Percentiles rank a stretch among this genome's conserved stretches.
These are phyloP conservation scores for Polietes domitor DNA, from an alignment of 2,888 invertebrate species.

Conservation along the genomic window DNA sequence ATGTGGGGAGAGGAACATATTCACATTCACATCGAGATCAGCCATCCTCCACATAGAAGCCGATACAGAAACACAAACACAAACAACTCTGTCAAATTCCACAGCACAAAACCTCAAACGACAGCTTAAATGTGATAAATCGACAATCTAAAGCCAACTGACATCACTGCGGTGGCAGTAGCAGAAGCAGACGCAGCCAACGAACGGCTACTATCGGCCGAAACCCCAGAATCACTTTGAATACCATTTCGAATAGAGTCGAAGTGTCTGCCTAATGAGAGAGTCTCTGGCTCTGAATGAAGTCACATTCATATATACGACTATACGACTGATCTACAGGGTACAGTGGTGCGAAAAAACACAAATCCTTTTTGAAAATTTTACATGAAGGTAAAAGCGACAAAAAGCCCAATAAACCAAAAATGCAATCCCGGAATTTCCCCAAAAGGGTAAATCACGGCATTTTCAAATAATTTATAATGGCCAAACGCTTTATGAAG, in stretches of 20 bases:
- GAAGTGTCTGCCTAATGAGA: not conserved
- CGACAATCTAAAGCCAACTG: conserved; percentile 4
- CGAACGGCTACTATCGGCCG: not conserved
- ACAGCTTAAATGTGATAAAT: conserved; percentile 40
- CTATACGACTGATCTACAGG: too few relatives aligned
- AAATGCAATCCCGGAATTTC: too few relatives aligned
- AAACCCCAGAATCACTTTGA: not conserved
- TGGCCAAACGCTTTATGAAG: too few relatives aligned
- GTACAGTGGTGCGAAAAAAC: too few relatives aligned
- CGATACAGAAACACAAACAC: not conserved
- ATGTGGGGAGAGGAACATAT: too few relatives aligned
- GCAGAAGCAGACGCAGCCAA: not conserved
- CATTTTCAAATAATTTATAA: too few relatives aligned
- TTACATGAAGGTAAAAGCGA: too few relatives aligned
- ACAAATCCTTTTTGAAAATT: too few relatives aligned
- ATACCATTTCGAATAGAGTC: not conserved
- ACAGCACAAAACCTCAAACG: not conserved
- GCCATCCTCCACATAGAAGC: too few relatives aligned
- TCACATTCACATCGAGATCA: too few relatives aligned
- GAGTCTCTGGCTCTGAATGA: not conserved
- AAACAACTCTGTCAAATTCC: not conserved
- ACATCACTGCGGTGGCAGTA: not conserved
- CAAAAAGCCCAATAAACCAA: too few relatives aligned
- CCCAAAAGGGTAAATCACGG: too few relatives aligned
- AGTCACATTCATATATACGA: not conserved